Percentiles rank a stretch among this genome's conserved stretches.
These are phyloP conservation scores for Mirza zaza DNA, from an alignment of 2,113 vertebrate genomes.

Conservation along the genomic window DNA sequence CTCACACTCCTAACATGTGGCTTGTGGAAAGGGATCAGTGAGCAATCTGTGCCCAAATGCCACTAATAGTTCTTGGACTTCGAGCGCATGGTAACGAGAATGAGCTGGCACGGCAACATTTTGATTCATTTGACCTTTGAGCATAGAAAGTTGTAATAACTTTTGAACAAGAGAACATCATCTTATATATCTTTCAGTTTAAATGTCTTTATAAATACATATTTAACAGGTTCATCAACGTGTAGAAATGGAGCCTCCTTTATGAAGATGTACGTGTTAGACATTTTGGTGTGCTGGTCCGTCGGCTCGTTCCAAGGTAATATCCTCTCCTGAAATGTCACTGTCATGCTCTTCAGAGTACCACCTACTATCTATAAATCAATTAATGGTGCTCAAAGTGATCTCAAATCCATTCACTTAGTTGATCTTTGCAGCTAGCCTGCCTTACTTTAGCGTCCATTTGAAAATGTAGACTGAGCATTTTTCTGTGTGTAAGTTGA, in stretches of 20 bases:
- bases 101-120: not conserved
- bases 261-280: not conserved
- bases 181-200: not conserved
- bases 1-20: not conserved
- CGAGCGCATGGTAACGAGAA: not conserved
- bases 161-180: not conserved
- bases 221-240: not conserved
- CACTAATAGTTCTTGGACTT: not conserved
- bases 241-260: not conserved
- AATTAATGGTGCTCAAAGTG: not conserved
- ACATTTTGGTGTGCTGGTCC: not conserved
- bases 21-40: not conserved
- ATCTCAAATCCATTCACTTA: not conserved
- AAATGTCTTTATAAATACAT: not conserved
- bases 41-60: not conserved
- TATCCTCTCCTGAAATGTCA: not conserved
- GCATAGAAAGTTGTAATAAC: not conserved
- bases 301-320: not conserved
- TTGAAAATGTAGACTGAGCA: not conserved
- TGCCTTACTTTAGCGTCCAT: not conserved
- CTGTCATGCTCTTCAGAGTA: not conserved
- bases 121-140: not conserved
- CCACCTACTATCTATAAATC: not conserved
- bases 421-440: not conserved
- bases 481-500: not conserved